These are phyloP conservation scores for Diploscapter pachys DNA, from an alignment of 1,140 invertebrate species.

Conservation along the genomic window DNA sequence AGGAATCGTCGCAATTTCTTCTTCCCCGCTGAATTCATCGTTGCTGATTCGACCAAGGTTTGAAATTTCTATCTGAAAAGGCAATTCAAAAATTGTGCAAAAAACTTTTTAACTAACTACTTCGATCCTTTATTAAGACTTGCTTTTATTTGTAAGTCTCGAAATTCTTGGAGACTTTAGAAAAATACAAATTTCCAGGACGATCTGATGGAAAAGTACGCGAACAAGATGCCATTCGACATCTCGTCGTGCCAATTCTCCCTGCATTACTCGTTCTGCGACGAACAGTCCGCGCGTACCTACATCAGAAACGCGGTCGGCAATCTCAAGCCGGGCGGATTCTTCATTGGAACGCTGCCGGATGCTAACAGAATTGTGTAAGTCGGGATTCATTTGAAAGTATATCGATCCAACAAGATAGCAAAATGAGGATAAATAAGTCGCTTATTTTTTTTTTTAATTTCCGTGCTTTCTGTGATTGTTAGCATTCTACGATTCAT, in stretches of 20 bases:
- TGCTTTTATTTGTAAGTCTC: too few relatives aligned
- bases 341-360: conserved; percentile 92
- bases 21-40: conserved; percentile 85
- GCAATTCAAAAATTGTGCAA: too few relatives aligned
- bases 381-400: conserved; percentile 52
- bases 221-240: conserved; percentile 76
- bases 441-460: too few relatives aligned
- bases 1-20: conserved; percentile 50
- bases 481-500: too few relatives aligned
- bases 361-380: conserved; percentile 85
- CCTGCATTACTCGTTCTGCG: conserved; percentile 90
- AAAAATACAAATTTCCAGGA: conserved; percentile 59
- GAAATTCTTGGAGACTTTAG: too few relatives aligned
- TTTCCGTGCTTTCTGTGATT: too few relatives aligned
- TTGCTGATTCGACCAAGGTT: conserved; percentile 71
- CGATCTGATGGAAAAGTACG: conserved; percentile 70
- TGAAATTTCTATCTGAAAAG: neutral
- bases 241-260: conserved; percentile 95
- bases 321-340: conserved; percentile 80
- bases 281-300: conserved; percentile 78
- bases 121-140: too few relatives aligned
- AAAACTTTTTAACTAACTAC: too few relatives aligned
- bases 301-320: conserved; percentile 90
- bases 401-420: too few relatives aligned
- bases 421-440: too few relatives aligned